phyloP scores from a whole-genome alignment of 2,113 vertebrate species.

The Hippocampus comes region DNA sequence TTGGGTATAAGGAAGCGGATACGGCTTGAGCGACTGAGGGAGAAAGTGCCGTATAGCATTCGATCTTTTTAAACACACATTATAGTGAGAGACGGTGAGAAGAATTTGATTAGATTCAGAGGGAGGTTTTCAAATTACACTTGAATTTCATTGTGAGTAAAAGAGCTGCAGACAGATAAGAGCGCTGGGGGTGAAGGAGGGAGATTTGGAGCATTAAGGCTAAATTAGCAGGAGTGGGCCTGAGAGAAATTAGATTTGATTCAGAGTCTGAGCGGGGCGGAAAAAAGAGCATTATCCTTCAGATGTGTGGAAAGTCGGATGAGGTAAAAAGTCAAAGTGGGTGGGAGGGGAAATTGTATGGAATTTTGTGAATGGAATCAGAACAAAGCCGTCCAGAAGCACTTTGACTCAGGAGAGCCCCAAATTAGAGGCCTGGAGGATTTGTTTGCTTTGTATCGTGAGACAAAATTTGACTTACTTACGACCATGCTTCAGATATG shows the following conservation, averaged over 20 bases:
- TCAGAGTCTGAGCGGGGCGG: constrained; percentile 27
- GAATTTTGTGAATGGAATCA: constrained; percentile 25
- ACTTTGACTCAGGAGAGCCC: background rate
- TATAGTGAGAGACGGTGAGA: constrained; percentile 45
- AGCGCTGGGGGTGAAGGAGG: constrained; percentile 26
- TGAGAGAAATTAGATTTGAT: constrained; percentile 59
- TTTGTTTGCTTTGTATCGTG: background rate
- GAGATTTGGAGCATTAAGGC: constrained; percentile 37
- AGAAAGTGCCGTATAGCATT: constrained; percentile 22
- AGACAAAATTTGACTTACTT: background rate
- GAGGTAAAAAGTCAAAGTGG: background rate
- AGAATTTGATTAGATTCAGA: constrained; percentile 62
- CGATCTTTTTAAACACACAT: constrained; percentile 50
- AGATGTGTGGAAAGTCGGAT: constrained; percentile 34
- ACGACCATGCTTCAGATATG: background rate
- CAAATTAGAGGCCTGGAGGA: background rate
- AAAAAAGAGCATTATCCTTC: constrained; percentile 43
- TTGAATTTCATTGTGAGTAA: constrained; percentile 51
- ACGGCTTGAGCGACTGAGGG: background rate
- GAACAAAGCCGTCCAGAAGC: constrained; percentile 29
- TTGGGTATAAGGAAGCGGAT: background rate
- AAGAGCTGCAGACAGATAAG: constrained; percentile 33
- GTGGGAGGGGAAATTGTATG: background rate
- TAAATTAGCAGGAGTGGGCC: constrained; percentile 58
- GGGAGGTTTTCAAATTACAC: constrained; percentile 52